Evolutionary conservation across 2,113 vertebrate genomes (phyloP), one percentile per base, ranked within the genome.

Genomic region (Larimichthys polyactis): DNA sequence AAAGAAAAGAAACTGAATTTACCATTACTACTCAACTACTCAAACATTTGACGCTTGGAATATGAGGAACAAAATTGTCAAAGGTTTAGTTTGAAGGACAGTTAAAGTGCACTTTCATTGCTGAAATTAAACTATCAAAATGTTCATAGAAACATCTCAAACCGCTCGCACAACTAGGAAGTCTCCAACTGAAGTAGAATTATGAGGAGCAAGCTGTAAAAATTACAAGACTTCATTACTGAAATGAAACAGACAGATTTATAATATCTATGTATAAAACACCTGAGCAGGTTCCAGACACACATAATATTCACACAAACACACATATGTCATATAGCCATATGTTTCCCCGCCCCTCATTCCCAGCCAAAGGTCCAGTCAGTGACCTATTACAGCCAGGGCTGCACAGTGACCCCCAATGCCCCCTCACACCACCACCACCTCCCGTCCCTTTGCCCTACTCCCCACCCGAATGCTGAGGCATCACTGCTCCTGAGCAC

Each of bases 401-500:
- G 85, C 89, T 82, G 84, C 88, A 81, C 88, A 90, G 82, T 94
- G 93, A 93, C 88, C 90, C 90, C 88, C 52, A 12, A 71, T 85
- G 84, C 77, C 90, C 91, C 84, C 79, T 82, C 89, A 78, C 89
- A 77, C 74, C 81, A 76, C 52, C 85, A 79, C 77, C 85, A 68
- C 48, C 79, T 64, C 79, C 87, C 73, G 51, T 80, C 75, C 88
- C 66, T 82, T 60, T 63, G 82, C 87, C 83, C 80, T 46, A 44
- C 76, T 90, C 90, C 84, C 91, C 89, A 40, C 86, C 85, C 89
- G 20, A 87, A 90, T 89, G 89, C 93, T 93, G 93, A 94, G 91
- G 86, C 92, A 94, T 94, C 94, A 91, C 43, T 85, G 90, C 76
- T 87, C 58, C 87, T 90, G 92, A 92, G 91, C 87, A 89, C 93